These are phyloP conservation scores for Bubo bubo DNA, from an alignment of 2,113 vertebrate genomes.

Conservation along the genomic window DNA sequence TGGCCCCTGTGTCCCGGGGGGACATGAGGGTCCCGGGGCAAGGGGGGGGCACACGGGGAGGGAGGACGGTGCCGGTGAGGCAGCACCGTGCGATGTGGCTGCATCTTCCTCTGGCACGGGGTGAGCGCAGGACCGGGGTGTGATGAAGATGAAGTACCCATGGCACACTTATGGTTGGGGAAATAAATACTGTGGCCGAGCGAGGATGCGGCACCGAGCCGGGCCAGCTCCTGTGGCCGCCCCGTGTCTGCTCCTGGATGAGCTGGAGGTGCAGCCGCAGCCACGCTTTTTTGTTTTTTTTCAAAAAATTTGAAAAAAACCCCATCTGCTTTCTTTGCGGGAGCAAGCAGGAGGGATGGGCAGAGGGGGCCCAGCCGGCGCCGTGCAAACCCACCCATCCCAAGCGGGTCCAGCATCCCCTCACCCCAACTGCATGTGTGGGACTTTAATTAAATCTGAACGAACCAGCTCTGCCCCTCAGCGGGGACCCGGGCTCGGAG, in stretches of 20 bases:
- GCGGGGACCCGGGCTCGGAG: accelerated
- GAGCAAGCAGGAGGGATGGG: background rate
- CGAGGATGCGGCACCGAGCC: accelerated
- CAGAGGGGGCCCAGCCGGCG: accelerated
- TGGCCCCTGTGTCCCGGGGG: accelerated
- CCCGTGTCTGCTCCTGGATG: accelerated
- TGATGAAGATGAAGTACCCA: background rate
- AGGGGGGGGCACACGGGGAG: background rate
- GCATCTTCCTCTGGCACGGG: background rate
- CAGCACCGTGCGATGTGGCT: accelerated
- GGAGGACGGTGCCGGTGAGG: background rate
- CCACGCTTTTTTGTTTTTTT: background rate
- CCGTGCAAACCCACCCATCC: background rate
- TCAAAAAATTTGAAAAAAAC: too few species aligned
- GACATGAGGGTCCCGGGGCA: background rate
- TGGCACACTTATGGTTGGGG: accelerated
- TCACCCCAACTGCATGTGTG: accelerated
- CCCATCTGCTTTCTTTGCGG: background rate
- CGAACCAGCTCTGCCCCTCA: background rate
- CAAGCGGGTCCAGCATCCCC: accelerated
- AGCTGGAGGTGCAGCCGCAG: background rate
- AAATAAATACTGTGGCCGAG: background rate
- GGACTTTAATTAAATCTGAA: too few species aligned
- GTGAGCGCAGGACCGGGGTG: accelerated
- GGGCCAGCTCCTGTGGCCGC: accelerated